Evolutionary conservation across 2,797 vertebrate species (phyloP).

Genomic region (Halcyon smyrnensis): DNA sequence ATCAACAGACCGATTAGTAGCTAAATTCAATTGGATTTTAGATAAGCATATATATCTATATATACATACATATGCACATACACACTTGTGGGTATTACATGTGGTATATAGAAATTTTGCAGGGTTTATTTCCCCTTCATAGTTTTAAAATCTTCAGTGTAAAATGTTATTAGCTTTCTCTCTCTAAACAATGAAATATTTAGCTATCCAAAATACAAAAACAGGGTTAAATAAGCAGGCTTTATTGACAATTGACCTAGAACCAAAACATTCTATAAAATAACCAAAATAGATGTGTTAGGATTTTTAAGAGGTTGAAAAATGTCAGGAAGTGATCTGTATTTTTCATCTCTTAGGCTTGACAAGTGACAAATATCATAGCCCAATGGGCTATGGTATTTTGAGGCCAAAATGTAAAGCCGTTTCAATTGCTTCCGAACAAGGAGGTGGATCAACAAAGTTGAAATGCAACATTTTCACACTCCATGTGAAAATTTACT

Average conservation of each 20-base stretch:
- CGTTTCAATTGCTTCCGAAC: neutral
- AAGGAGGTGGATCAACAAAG: neutral
- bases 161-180: neutral
- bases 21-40: constrained; percentile 22
- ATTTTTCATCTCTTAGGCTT: constrained; percentile 9
- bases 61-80: neutral
- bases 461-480: neutral
- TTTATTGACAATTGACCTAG: neutral
- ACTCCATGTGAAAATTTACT: neutral
- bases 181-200: neutral
- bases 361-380: neutral
- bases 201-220: neutral
- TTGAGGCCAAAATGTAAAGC: neutral
- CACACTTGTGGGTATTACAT: neutral
- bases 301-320: constrained; percentile 25
- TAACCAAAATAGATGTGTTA: neutral
- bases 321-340: neutral
- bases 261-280: neutral
- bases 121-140: neutral
- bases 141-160: neutral
- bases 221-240: neutral
- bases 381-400: neutral
- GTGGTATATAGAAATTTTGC: neutral
- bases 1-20: constrained; percentile 9
- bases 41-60: neutral